Conservation (phyloP, 2,797 vertebrate genomes). For the Lateolabrax maculatus region DNA sequence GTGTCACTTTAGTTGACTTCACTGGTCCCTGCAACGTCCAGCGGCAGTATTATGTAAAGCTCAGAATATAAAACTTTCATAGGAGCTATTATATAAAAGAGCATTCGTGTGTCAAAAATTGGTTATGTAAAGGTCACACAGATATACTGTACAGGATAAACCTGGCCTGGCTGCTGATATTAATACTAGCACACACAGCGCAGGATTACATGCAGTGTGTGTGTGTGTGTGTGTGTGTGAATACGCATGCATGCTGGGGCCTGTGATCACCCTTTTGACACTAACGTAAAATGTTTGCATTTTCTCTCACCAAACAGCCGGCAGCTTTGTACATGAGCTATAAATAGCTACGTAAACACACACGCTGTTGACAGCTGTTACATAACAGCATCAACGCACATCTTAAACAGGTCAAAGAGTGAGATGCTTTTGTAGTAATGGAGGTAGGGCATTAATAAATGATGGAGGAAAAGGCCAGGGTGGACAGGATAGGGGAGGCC, state of each 20-base stretch:
- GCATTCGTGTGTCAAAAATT: constrained; percentile 59
- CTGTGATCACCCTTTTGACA: constrained; percentile 35
- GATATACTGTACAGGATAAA: background rate
- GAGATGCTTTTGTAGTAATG: constrained; percentile 26
- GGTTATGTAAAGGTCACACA: constrained; percentile 62
- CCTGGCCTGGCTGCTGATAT: background rate
- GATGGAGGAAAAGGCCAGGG: background rate
- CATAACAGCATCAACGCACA: constrained; percentile 67
- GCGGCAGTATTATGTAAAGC: constrained; percentile 63
- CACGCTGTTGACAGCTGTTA: constrained; percentile 77
- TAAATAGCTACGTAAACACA: constrained; percentile 76
- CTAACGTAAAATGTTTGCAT: constrained; percentile 53
- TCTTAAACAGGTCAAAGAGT: constrained; percentile 51
- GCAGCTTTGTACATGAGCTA: constrained; percentile 68
- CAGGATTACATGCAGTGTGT: background rate
- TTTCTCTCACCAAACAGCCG: constrained; percentile 45
- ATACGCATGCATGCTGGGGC: background rate
- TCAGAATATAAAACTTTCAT: constrained; percentile 52
- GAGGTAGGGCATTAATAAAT: constrained; percentile 15
- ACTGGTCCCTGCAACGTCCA: constrained; percentile 23
- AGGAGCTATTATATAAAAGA: constrained; percentile 65
- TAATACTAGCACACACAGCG: background rate
- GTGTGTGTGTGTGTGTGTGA: background rate
- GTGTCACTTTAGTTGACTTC: constrained; percentile 38
- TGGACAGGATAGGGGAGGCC: background rate